A percentile compares a stretch with the other conserved stretches of the same genome.
phyloP scores from a whole-genome alignment of 1,140 invertebrate species.

The Sinonovacula constricta region DNA sequence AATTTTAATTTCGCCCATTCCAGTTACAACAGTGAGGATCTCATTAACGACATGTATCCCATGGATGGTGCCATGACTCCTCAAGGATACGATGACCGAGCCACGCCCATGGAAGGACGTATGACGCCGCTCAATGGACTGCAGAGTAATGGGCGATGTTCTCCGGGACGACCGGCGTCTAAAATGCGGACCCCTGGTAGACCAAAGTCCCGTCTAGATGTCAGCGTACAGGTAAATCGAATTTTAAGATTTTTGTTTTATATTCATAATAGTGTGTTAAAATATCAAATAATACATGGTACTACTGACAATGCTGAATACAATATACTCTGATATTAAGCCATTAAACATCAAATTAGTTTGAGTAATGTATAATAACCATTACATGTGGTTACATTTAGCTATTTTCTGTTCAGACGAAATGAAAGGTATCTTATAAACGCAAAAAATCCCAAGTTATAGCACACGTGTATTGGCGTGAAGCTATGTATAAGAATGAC shows the following conservation, averaged over 20 bases:
- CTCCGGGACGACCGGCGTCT: slow-evolving; percentile 6
- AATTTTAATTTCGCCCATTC: too few relatives aligned
- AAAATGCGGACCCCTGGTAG: neutral
- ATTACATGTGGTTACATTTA: neutral
- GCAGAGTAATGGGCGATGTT: neutral
- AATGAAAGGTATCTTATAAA: too few relatives aligned
- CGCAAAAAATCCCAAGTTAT: too few relatives aligned
- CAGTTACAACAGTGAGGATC: slow-evolving; percentile 32
- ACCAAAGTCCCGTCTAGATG: slow-evolving; percentile 14
- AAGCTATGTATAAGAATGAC: too few relatives aligned
- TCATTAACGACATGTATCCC: slow-evolving; percentile 25
- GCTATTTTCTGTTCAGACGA: slow-evolving; percentile 1
- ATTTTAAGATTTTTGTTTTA: neutral
- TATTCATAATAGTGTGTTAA: neutral
- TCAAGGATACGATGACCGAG: slow-evolving; percentile 12
- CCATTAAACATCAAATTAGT: neutral
- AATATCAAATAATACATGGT: neutral
- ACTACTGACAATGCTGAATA: neutral
- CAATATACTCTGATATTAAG: neutral
- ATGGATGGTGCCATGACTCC: slow-evolving; percentile 32
- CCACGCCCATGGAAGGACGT: neutral
- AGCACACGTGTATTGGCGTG: too few relatives aligned
- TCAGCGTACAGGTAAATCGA: slow-evolving; percentile 34
- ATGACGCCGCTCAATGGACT: neutral
- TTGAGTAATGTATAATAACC: neutral